Percentiles rank a stretch among this genome's conserved stretches.
phyloP scores from a whole-genome alignment of 2,113 vertebrate species.

The Gymnogyps californianus region DNA sequence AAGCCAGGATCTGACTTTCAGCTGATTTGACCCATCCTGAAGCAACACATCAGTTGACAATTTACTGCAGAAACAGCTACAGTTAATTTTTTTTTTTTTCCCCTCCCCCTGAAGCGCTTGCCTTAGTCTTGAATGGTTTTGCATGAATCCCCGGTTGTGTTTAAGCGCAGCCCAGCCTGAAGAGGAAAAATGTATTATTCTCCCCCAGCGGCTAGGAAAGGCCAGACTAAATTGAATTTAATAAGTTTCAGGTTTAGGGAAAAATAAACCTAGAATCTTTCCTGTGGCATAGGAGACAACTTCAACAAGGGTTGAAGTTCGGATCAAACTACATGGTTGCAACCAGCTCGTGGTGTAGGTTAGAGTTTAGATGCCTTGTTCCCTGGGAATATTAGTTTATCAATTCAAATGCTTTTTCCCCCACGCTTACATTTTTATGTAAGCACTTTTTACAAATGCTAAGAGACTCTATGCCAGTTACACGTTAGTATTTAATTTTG shows the following conservation, averaged over 20 bases:
- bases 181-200: constrained; percentile 39
- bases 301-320: background rate
- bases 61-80: constrained; percentile 11
- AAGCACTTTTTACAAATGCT: background rate
- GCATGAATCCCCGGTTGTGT: constrained; percentile 18
- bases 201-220: constrained; percentile 46
- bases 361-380: background rate
- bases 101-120: background rate
- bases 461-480: background rate
- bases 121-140: constrained; percentile 16
- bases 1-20: constrained; percentile 53
- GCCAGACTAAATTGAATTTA: constrained; percentile 62
- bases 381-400: background rate
- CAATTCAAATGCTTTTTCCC: background rate
- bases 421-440: background rate
- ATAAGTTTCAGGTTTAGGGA: constrained; percentile 15
- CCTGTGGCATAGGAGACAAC: background rate
- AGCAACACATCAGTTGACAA: constrained; percentile 42
- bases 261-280: constrained; percentile 30
- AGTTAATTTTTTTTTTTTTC: background rate
- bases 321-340: background rate
- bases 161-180: constrained; percentile 13
- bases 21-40: constrained; percentile 49
- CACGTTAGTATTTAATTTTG: background rate
- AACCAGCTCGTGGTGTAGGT: background rate